Evolutionary conservation across 2,888 invertebrate genomes (phyloP).

Genomic region (Chironomus riparius): DNA sequence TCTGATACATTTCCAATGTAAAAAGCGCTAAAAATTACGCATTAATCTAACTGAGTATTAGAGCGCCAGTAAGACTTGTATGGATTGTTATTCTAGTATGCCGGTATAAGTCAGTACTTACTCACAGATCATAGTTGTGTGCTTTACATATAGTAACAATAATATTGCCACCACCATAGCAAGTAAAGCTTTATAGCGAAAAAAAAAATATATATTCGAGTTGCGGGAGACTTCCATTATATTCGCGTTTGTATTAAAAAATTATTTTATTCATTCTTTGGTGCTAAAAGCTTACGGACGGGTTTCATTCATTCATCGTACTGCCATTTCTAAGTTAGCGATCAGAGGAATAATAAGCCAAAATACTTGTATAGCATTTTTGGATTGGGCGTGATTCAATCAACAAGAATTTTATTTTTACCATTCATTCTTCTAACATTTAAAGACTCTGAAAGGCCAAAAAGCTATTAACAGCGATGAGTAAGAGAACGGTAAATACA

Average conservation of each 20-base stretch:
- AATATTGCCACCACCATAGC: conserved; percentile 4
- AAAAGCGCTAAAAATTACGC: too few relatives aligned
- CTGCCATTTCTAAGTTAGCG: not conserved
- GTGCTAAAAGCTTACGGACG: conserved; percentile 13
- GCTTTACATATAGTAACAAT: not conserved
- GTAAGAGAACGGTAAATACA: conserved; percentile 16
- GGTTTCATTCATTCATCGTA: not conserved
- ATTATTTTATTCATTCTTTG: not conserved
- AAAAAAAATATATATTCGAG: not conserved
- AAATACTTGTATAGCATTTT: not conserved
- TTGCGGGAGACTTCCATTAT: not conserved
- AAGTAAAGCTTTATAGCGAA: conserved; percentile 7
- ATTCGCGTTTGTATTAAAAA: not conserved
- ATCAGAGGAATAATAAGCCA: not conserved
- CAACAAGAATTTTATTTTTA: not conserved
- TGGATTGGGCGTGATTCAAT: conserved; percentile 17
- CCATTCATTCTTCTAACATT: not conserved
- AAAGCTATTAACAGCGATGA: not conserved
- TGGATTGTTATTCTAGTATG: too few relatives aligned
- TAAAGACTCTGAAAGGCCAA: not conserved
- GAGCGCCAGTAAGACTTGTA: too few relatives aligned
- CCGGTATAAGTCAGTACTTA: too few relatives aligned
- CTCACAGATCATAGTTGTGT: not conserved
- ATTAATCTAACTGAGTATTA: too few relatives aligned
- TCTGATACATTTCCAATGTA: too few relatives aligned